These are phyloP conservation scores for Chaunax sp. DNA, from an alignment of 2,797 vertebrate species.

Conservation along the genomic window DNA sequence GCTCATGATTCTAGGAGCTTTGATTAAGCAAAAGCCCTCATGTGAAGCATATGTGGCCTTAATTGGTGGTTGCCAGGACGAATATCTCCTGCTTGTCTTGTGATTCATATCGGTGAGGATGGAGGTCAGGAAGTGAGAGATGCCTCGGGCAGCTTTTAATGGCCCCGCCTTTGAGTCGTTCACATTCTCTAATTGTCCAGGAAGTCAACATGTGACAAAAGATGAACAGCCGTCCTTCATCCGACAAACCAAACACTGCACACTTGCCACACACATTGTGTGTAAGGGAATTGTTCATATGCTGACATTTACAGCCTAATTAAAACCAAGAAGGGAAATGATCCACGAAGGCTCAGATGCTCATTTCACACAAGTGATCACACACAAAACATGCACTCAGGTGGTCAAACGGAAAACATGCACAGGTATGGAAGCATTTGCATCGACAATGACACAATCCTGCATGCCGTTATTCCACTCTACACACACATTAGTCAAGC, in stretches of 20 bases:
- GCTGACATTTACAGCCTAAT: slow-evolving; percentile 83
- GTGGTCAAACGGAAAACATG: slow-evolving; percentile 36
- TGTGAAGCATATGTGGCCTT: slow-evolving; percentile 58
- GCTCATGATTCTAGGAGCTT: slow-evolving; percentile 67
- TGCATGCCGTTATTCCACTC: slow-evolving; percentile 19
- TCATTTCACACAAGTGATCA: slow-evolving; percentile 54
- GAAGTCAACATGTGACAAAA: slow-evolving; percentile 65
- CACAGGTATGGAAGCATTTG: slow-evolving; percentile 7
- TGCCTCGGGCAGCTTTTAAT: slow-evolving; percentile 56
- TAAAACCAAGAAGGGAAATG: slow-evolving; percentile 70
- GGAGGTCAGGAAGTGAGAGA: slow-evolving; percentile 58
- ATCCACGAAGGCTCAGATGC: slow-evolving; percentile 57
- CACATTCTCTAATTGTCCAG: slow-evolving; percentile 66
- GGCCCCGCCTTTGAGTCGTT: slow-evolving; percentile 49
- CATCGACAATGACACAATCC: not conserved
- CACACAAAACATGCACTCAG: slow-evolving; percentile 46
- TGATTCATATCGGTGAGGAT: slow-evolving; percentile 48
- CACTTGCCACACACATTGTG: slow-evolving; percentile 28
- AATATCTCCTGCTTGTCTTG: slow-evolving; percentile 44
- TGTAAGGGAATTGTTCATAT: slow-evolving; percentile 55
- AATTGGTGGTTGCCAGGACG: slow-evolving; percentile 74
- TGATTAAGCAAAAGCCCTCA: slow-evolving; percentile 61
- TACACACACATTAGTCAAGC: slow-evolving; percentile 8
- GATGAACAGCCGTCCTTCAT: slow-evolving; percentile 47
- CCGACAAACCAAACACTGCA: slow-evolving; percentile 22